Conservation (phyloP, 2,113 vertebrate species). For the Hippocampus zosterae region DNA sequence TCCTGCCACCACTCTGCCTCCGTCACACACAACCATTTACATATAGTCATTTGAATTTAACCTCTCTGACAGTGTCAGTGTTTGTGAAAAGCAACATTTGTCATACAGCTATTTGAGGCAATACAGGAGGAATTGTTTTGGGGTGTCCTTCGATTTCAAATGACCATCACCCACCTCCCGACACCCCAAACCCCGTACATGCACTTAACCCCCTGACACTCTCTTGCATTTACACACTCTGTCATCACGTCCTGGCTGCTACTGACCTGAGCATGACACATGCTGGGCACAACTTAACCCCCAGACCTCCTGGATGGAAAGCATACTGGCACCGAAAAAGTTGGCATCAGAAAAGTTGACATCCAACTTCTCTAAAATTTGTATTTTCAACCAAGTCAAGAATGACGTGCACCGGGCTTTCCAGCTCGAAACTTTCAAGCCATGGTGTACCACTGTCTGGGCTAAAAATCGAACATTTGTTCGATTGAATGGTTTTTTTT, state of each 20-base stretch:
- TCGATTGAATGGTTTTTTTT: background rate
- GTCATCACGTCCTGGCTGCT: slow-evolving; percentile 58
- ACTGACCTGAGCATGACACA: slow-evolving; percentile 63
- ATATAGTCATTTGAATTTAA: background rate
- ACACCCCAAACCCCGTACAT: slow-evolving; percentile 48
- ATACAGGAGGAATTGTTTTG: slow-evolving; percentile 19
- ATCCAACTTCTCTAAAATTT: background rate
- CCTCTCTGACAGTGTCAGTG: background rate
- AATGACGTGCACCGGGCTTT: background rate
- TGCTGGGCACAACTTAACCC: slow-evolving; percentile 71
- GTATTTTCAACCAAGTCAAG: background rate
- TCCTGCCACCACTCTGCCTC: background rate
- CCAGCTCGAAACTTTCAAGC: background rate
- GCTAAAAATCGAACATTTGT: background rate
- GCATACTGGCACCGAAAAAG: slow-evolving; percentile 30
- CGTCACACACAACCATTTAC: background rate
- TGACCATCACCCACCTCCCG: slow-evolving; percentile 10
- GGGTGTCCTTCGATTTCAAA: slow-evolving; percentile 9
- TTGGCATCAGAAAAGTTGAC: background rate
- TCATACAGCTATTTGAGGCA: background rate
- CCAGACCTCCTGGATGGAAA: slow-evolving; percentile 52
- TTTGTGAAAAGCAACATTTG: background rate
- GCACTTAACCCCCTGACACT: slow-evolving; percentile 74
- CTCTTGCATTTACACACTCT: slow-evolving; percentile 55
- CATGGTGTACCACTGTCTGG: background rate